Evolutionary conservation across 1,140 invertebrate species (phyloP).

Genomic region (Zaprionus gabonicus): DNA sequence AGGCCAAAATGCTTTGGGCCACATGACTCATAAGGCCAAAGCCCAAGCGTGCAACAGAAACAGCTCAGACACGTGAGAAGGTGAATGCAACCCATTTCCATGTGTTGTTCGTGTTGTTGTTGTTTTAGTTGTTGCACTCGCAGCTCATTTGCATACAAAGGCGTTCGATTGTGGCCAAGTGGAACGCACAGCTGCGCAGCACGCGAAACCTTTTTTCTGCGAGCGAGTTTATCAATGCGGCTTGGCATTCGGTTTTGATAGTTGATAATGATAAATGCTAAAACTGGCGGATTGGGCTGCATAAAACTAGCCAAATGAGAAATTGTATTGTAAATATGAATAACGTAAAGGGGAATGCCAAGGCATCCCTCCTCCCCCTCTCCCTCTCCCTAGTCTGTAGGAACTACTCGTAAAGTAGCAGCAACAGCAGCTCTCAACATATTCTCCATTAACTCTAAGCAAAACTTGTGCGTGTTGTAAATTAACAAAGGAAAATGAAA

Average conservation of each 20-base stretch:
- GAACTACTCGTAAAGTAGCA: slow-evolving; percentile 22
- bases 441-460: slow-evolving; percentile 68
- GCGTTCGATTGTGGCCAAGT: slow-evolving; percentile 65
- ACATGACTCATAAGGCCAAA: slow-evolving; percentile 45
- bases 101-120: slow-evolving; percentile 1
- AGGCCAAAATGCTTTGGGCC: slow-evolving; percentile 29
- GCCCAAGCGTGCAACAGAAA: slow-evolving; percentile 3
- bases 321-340: slow-evolving; percentile 48
- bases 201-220: slow-evolving; percentile 29
- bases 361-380: slow-evolving; percentile 6
- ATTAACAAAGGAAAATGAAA: slow-evolving; percentile 48
- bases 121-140: slow-evolving; percentile 7
- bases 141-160: slow-evolving; percentile 79
- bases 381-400: slow-evolving; percentile 27
- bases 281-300: slow-evolving; percentile 19
- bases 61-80: slow-evolving; percentile 14
- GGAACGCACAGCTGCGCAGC: slow-evolving; percentile 45
- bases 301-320: slow-evolving; percentile 45
- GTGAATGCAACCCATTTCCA: slow-evolving; percentile 34
- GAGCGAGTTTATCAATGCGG: background rate
- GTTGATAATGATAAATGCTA: slow-evolving; percentile 30
- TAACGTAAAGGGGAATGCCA: slow-evolving; percentile 23
- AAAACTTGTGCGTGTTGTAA: slow-evolving; percentile 77
- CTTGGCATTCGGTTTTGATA: slow-evolving; percentile 45
- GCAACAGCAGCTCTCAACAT: slow-evolving; percentile 41